phyloP scores from a whole-genome alignment of 2,888 invertebrate species.

The Metallyticus violacea region DNA sequence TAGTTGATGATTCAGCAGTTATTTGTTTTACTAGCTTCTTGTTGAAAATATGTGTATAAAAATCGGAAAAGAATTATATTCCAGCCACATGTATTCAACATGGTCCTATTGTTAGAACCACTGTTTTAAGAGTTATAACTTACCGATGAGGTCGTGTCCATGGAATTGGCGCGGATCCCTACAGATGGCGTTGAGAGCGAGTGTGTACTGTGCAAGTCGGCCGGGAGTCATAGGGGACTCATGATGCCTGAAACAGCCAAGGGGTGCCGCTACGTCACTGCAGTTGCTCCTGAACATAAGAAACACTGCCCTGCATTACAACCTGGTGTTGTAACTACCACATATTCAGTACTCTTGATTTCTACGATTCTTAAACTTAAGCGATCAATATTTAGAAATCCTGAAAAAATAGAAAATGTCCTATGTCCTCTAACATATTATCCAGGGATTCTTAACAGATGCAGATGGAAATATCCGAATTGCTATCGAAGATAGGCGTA shows the following conservation, averaged over 20 bases:
- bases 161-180: conserved; percentile 82
- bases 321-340: background rate
- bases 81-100: too few relatives aligned
- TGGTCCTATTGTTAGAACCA: too few relatives aligned
- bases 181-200: conserved; percentile 76
- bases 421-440: too few relatives aligned
- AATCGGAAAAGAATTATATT: too few relatives aligned
- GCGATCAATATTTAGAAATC: background rate
- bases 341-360: background rate
- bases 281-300: background rate
- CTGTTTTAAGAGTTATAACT: conserved; percentile 64
- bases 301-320: background rate
- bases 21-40: too few relatives aligned
- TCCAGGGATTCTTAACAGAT: too few relatives aligned
- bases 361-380: background rate
- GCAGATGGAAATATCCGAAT: too few relatives aligned
- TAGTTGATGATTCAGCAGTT: too few relatives aligned
- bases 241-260: conserved; percentile 59
- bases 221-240: conserved; percentile 73
- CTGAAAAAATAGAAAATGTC: too few relatives aligned
- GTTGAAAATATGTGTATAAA: too few relatives aligned
- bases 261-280: background rate
- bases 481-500: too few relatives aligned
- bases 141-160: conserved; percentile 78
- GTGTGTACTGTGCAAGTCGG: conserved; percentile 72